Evolutionary conservation across 2,888 invertebrate species (phyloP).

Genomic region (Podabrus alpinus): DNA sequence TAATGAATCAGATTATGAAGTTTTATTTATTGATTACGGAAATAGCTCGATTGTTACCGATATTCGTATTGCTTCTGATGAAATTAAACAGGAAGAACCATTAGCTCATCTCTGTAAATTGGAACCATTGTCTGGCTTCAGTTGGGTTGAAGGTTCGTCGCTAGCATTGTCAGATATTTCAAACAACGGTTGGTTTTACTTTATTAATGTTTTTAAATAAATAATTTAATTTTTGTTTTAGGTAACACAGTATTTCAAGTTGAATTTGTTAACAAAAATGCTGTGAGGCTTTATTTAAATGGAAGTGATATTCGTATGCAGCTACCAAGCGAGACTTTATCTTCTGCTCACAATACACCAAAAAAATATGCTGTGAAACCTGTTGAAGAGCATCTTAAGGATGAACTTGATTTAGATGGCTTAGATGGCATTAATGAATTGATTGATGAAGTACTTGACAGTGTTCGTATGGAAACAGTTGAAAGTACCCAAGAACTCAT

Average conservation of each 20-base stretch:
- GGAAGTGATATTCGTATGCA: conserved; percentile 44
- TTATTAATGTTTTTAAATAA: too few relatives aligned
- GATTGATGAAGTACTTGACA: neutral
- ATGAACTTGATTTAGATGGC: neutral
- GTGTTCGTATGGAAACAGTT: neutral
- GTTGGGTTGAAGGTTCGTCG: conserved; percentile 54
- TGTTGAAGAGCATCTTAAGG: neutral
- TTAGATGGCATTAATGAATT: neutral
- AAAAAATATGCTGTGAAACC: conserved; percentile 25
- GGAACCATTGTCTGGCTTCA: conserved; percentile 51
- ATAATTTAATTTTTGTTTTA: conserved; percentile 29
- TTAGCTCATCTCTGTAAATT: conserved; percentile 63
- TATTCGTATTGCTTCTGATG: conserved; percentile 60
- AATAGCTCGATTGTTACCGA: conserved; percentile 61
- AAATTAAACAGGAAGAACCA: conserved; percentile 57
- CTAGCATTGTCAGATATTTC: conserved; percentile 50
- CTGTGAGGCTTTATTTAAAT: conserved; percentile 44
- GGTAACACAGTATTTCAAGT: conserved; percentile 44
- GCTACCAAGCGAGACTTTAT: conserved; percentile 36
- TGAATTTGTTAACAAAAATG: conserved; percentile 43
- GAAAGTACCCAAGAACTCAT: neutral
- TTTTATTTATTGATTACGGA: conserved; percentile 67
- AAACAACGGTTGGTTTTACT: conserved; percentile 45
- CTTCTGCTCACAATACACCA: conserved; percentile 35
- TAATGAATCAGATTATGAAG: conserved; percentile 58